These are phyloP conservation scores for Rhagoletis pomonella DNA, from an alignment of 1,140 invertebrate species.

Conservation along the genomic window DNA sequence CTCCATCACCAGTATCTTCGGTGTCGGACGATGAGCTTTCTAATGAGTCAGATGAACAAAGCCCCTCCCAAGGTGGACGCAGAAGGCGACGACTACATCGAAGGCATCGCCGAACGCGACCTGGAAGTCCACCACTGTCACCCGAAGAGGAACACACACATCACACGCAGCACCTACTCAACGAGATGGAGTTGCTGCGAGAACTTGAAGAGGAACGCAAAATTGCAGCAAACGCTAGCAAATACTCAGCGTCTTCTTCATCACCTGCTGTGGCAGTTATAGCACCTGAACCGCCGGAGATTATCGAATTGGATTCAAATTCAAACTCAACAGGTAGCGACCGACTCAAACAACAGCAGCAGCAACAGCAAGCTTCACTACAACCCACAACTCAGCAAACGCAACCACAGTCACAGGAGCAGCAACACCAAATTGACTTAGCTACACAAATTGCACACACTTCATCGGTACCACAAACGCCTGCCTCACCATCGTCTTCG, in stretches of 20 bases:
- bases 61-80: constrained; percentile 59
- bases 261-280: constrained; percentile 69
- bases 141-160: constrained; percentile 69
- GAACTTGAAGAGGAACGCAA: constrained; percentile 71
- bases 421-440: not conserved
- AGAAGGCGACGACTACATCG: constrained; percentile 62
- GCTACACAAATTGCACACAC: not conserved
- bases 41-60: constrained; percentile 63
- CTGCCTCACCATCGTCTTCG: constrained; percentile 28
- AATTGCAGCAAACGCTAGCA: constrained; percentile 69
- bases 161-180: constrained; percentile 69
- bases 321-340: constrained; percentile 64
- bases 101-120: constrained; percentile 58
- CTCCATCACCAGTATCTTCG: constrained; percentile 61
- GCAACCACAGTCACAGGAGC: not conserved
- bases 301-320: constrained; percentile 71
- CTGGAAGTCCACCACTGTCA: constrained; percentile 52
- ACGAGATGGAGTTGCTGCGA: constrained; percentile 68
- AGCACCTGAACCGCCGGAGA: constrained; percentile 69
- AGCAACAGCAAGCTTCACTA: not conserved
- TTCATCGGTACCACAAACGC: constrained; percentile 28
- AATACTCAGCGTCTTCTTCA: constrained; percentile 64
- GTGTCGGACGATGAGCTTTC: constrained; percentile 46
- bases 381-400: constrained; percentile 15
- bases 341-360: constrained; percentile 59